A percentile compares a stretch with the other conserved stretches of the same genome.
These are phyloP conservation scores for Lytechinus variegatus DNA, from an alignment of 35 echinoderm and acorn worm genomes.

Conservation along the genomic window DNA sequence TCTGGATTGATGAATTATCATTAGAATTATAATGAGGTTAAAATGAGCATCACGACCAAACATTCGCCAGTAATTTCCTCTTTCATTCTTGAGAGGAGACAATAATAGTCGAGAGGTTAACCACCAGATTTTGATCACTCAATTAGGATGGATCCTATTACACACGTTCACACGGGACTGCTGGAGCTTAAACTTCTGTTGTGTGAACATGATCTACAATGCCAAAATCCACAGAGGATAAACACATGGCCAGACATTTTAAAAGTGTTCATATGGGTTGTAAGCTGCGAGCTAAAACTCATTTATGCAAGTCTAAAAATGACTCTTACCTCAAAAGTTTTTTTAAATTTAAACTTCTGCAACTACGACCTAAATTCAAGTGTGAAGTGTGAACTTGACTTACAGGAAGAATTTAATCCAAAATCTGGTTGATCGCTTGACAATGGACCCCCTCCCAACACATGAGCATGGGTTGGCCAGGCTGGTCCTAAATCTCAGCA, in stretches of 20 bases:
- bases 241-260: too few relatives aligned
- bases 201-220: too few relatives aligned
- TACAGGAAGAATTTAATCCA: not conserved
- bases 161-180: too few relatives aligned
- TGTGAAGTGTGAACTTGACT: too few relatives aligned
- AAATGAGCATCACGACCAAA: not conserved
- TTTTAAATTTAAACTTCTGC: too few relatives aligned
- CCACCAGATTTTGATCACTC: not conserved
- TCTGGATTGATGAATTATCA: not conserved
- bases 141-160: not conserved
- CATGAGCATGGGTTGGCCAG: not conserved
- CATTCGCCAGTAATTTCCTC: not conserved
- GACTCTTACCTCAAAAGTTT: too few relatives aligned
- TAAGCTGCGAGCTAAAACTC: too few relatives aligned
- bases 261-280: too few relatives aligned
- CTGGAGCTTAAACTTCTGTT: too few relatives aligned
- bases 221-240: too few relatives aligned
- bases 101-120: not conserved
- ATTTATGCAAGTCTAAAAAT: too few relatives aligned
- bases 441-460: not conserved
- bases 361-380: too few relatives aligned
- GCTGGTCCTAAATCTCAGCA: not conserved
- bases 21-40: not conserved
- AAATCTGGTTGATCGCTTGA: not conserved
- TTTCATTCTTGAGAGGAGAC: not conserved